phyloP scores from a whole-genome alignment of 2,888 invertebrate species.

The Drosophila greeni region DNA sequence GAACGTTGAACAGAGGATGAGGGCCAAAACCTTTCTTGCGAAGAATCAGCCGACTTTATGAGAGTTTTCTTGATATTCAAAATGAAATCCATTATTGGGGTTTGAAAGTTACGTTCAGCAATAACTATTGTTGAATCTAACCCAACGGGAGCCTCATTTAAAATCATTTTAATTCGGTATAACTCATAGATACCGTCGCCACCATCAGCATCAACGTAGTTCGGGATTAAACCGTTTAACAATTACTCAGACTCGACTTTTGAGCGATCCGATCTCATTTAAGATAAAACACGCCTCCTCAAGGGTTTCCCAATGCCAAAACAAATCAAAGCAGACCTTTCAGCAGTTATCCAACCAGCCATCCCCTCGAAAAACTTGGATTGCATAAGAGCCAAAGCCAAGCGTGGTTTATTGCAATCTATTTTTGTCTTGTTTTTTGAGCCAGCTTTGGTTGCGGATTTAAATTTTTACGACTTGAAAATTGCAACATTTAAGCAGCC shows the following conservation, averaged over 20 bases:
- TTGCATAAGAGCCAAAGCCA: conserved; percentile 57
- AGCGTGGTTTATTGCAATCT: conserved; percentile 55
- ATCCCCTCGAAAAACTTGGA: conserved; percentile 36
- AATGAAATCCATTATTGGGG: neutral
- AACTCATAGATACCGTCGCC: neutral
- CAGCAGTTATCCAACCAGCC: conserved; percentile 42
- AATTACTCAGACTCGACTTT: conserved; percentile 25
- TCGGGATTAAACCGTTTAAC: conserved; percentile 4
- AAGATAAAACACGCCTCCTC: conserved; percentile 34
- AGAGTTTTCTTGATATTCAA: neutral
- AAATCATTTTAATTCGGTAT: neutral
- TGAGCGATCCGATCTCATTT: conserved; percentile 52
- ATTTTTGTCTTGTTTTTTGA: conserved; percentile 13
- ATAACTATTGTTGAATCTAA: neutral
- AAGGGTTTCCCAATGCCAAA: conserved; percentile 21
- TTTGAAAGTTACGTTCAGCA: no score
- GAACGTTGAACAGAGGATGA: conserved; percentile 45
- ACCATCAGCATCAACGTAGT: neutral
- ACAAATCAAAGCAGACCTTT: conserved; percentile 33
- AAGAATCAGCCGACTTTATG: neutral
- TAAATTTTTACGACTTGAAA: conserved; percentile 64
- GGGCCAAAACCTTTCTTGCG: neutral
- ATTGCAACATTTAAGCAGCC: conserved; percentile 63
- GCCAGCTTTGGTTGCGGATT: conserved; percentile 31
- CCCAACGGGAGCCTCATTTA: neutral